These are phyloP conservation scores for Megalurothrips usitatus DNA, from an alignment of 2,888 invertebrate genomes.

Conservation along the genomic window DNA sequence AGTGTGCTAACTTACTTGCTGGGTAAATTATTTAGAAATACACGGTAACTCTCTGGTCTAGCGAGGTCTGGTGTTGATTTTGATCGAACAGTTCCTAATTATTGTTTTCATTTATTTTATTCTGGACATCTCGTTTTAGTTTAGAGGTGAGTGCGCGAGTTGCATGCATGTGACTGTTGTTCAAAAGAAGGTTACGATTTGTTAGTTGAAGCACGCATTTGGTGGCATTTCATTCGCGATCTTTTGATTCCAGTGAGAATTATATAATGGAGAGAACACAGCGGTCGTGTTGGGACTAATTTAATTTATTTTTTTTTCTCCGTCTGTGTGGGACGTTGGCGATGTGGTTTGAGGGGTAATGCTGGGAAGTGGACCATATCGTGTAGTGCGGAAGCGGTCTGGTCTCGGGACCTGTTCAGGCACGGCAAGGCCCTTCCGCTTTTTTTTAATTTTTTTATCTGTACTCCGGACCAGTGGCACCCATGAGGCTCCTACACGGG, in stretches of 20 bases:
- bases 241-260: too few relatives aligned
- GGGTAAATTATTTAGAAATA: too few relatives aligned
- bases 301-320: neutral
- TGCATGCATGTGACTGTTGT: too few relatives aligned
- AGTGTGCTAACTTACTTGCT: too few relatives aligned
- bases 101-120: too few relatives aligned
- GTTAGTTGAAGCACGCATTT: neutral
- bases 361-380: slow-evolving; percentile 12
- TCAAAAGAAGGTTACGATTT: neutral
- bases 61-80: too few relatives aligned
- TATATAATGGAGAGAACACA: neutral
- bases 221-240: neutral
- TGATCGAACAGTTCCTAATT: too few relatives aligned
- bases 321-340: neutral
- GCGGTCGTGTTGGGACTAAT: neutral
- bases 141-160: too few relatives aligned
- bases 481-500: neutral
- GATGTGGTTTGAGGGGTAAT: neutral
- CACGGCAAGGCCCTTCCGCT: neutral
- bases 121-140: too few relatives aligned
- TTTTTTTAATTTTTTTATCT: neutral
- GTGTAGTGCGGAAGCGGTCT: neutral
- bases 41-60: too few relatives aligned
- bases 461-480: neutral
- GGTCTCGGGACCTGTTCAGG: neutral